phyloP scores from a whole-genome alignment of 2,113 vertebrate species.

The Setophaga kirtlandii region DNA sequence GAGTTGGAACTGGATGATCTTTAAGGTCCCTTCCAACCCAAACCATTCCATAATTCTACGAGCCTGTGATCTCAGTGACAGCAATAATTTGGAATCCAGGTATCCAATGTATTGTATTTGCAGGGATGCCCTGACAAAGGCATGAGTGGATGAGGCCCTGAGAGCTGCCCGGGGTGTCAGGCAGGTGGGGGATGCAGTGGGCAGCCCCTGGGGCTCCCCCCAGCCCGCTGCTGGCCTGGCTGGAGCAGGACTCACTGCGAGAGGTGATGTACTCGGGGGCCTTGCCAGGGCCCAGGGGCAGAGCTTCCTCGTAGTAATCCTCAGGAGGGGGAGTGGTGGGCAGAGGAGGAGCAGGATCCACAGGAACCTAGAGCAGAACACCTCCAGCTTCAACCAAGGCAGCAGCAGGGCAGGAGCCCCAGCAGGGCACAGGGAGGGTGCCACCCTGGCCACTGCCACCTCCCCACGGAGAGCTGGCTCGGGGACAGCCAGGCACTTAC shows the following conservation, averaged over 20 bases:
- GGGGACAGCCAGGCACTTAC: constrained; percentile 46
- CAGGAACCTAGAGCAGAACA: constrained; percentile 70
- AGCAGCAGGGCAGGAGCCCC: background rate
- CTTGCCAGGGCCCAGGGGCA: constrained; percentile 90
- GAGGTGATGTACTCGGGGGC: constrained; percentile 91
- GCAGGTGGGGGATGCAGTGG: background rate
- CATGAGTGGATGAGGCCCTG: fast-evolving
- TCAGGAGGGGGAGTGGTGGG: constrained; percentile 91
- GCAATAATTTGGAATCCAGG: background rate
- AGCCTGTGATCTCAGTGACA: background rate
- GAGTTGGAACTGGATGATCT: no score
- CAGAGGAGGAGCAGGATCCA: constrained; percentile 86
- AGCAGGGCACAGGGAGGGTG: background rate
- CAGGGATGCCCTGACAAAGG: no score
- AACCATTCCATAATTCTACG: no score
- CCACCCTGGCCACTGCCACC: background rate
- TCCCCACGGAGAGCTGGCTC: fast-evolving
- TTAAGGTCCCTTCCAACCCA: no score
- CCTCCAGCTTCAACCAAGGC: background rate
- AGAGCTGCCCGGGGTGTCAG: background rate
- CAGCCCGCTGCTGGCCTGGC: fast-evolving
- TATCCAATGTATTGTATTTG: no score
- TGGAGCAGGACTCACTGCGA: constrained; percentile 78
- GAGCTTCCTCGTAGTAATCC: constrained; percentile 97
- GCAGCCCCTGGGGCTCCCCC: background rate